Evolutionary conservation across 2,797 vertebrate species (phyloP).

Genomic region (Acanthopagrus latus): DNA sequence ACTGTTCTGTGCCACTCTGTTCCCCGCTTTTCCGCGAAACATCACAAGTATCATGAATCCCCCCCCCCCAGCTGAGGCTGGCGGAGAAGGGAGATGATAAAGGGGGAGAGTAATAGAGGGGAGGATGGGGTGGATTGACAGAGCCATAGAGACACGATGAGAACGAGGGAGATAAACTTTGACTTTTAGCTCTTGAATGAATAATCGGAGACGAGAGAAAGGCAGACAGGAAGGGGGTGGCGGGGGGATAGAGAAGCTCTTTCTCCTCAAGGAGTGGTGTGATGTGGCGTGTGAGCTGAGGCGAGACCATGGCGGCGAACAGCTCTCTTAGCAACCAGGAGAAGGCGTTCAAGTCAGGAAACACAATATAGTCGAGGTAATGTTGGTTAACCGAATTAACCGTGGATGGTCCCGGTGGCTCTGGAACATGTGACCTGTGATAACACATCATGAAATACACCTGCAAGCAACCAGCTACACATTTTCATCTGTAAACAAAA

Average conservation of each 20-base stretch:
- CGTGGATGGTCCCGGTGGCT: background rate
- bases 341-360: constrained; percentile 23
- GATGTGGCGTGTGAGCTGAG: constrained; percentile 36
- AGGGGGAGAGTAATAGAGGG: constrained; percentile 45
- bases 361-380: constrained; percentile 7
- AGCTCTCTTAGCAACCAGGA: constrained; percentile 43
- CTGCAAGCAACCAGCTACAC: background rate
- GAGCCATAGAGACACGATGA: constrained; percentile 27
- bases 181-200: constrained; percentile 63
- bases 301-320: constrained; percentile 22
- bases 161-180: constrained; percentile 59
- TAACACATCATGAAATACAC: background rate
- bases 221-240: constrained; percentile 29
- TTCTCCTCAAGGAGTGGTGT: constrained; percentile 35
- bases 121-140: constrained; percentile 39
- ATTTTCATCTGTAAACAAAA: constrained; percentile 4
- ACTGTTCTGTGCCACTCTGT: constrained; percentile 62
- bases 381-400: constrained; percentile 29
- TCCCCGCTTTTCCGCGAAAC: constrained; percentile 64
- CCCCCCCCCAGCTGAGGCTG: constrained; percentile 21
- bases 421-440: constrained; percentile 12
- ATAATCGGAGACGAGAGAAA: constrained; percentile 55
- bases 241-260: background rate
- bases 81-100: constrained; percentile 41
- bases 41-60: constrained; percentile 57